Base-by-base conservation (phyloP, 2,888 invertebrate genomes). In the Boloria euphrosyne region DNA sequence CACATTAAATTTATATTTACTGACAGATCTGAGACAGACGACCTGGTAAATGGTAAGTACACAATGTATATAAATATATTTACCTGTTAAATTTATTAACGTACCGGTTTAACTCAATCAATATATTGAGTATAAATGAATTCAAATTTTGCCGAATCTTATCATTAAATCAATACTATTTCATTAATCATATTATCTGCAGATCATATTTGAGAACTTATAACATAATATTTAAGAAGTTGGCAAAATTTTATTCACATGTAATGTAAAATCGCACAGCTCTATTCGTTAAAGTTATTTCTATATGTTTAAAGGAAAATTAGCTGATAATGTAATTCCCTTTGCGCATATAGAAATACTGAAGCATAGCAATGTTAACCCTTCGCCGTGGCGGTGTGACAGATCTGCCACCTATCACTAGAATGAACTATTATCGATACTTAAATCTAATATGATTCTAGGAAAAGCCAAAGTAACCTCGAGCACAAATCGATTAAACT, bases 1-100 rank as follows among this genome's bases (percentile, higher is more conserved):
- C 85, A 91, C 92, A 91, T 87, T 89, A 90, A 90, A 85, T 88
- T 90, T 92, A 92, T 92, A 90, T 90, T 87, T 85, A 89, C 84
- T 84, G 83, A 89, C 87, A 90, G 91, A 91, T 86, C 89, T 86
- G 88, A 83, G 82, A 85, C 80, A 76, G 80, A 81, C 84, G 83
- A 84, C 78, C 60, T 77, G 84, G 59, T 62, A 63, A 59, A 22
- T 46, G 22, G 27, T 64, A n/a, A 27, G 38, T 57, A 59, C 49
- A 59, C 16, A 47, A 13, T 46, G 13, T 31, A 43, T 13, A 49
- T 22, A 49, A 49, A 27, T 59, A 27, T 50, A 13, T 17, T 13
- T 47, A 49, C 16, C 5, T 59, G 13, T 22, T 44, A 14, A 44
- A 46, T 44, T 38, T 10, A 38, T 38, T 10, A 38, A 38, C 10